These are phyloP conservation scores for Pheosia gnoma DNA, from an alignment of 2,888 invertebrate species.

Conservation along the genomic window DNA sequence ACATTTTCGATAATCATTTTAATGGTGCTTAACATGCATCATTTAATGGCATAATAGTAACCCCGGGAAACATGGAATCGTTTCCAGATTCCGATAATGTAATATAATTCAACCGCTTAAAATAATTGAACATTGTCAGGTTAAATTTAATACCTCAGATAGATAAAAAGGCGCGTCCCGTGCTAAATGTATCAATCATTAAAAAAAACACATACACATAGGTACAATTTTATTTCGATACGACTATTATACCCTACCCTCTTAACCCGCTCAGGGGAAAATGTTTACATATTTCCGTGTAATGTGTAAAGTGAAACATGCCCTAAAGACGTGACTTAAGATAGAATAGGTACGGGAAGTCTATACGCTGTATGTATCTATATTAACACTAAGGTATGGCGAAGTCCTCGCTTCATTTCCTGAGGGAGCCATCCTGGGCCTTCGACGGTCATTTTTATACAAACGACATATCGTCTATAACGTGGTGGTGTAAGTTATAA, in stretches of 20 bases:
- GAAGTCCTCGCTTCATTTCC: slow-evolving; percentile 58
- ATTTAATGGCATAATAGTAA: neutral
- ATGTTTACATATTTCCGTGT: too few relatives aligned
- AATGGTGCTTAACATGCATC: slow-evolving; percentile 34
- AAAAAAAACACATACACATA: too few relatives aligned
- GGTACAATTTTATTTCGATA: too few relatives aligned
- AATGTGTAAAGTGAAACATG: too few relatives aligned
- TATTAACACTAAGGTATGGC: slow-evolving; percentile 41
- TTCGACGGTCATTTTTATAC: slow-evolving; percentile 47
- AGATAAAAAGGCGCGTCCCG: too few relatives aligned
- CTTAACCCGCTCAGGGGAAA: too few relatives aligned
- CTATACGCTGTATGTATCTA: slow-evolving; percentile 5
- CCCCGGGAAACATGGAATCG: neutral
- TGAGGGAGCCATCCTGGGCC: slow-evolving; percentile 40
- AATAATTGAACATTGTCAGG: too few relatives aligned
- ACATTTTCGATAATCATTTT: slow-evolving; percentile 52
- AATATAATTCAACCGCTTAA: too few relatives aligned
- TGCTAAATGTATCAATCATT: too few relatives aligned
- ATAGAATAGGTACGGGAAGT: neutral
- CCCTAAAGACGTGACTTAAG: too few relatives aligned
- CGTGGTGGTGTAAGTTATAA: slow-evolving; percentile 26
- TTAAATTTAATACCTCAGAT: too few relatives aligned
- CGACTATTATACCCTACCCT: too few relatives aligned
- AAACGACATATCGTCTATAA: slow-evolving; percentile 53
- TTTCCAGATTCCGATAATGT: neutral